phyloP scores from a whole-genome alignment of 1,140 invertebrate species.

The Rhynchophorus ferrugineus region DNA sequence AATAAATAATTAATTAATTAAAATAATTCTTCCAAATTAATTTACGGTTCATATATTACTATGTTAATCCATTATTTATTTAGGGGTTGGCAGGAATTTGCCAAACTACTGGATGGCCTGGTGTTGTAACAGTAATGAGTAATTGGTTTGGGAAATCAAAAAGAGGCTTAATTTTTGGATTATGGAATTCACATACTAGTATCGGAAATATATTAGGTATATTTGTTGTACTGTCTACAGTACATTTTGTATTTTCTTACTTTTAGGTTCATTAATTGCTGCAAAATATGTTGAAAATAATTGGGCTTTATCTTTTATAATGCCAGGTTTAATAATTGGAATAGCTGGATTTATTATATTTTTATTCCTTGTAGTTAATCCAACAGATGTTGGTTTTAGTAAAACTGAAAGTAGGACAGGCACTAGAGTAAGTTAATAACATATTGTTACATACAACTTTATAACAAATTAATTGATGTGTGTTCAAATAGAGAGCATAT shows the following conservation, averaged over 20 bases:
- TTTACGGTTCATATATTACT: neutral
- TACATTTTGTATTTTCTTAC: neutral
- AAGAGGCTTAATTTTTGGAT: slow-evolving; percentile 86
- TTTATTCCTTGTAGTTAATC: slow-evolving; percentile 76
- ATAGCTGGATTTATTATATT: slow-evolving; percentile 72
- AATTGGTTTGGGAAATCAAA: slow-evolving; percentile 95
- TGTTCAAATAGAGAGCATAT: slow-evolving; percentile 25
- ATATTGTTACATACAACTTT: neutral
- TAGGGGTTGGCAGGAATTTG: slow-evolving; percentile 74
- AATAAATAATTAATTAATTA: too few relatives aligned
- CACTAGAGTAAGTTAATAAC: slow-evolving; percentile 1
- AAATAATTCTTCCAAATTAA: neutral
- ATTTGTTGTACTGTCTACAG: slow-evolving; percentile 4
- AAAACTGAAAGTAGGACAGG: slow-evolving; percentile 35
- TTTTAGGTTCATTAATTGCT: slow-evolving; percentile 63
- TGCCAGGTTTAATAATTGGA: slow-evolving; percentile 83
- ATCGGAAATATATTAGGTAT: slow-evolving; percentile 88
- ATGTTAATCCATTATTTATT: too few relatives aligned
- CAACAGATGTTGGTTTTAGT: slow-evolving; percentile 60
- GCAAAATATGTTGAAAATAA: slow-evolving; percentile 75
- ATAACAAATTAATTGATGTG: neutral
- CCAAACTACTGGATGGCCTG: slow-evolving; percentile 87
- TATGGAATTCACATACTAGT: slow-evolving; percentile 96
- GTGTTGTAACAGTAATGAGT: slow-evolving; percentile 85
- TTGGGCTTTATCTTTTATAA: slow-evolving; percentile 89